These are phyloP conservation scores for Gadus macrocephalus DNA, from an alignment of 2,113 vertebrate genomes.

Conservation along the genomic window DNA sequence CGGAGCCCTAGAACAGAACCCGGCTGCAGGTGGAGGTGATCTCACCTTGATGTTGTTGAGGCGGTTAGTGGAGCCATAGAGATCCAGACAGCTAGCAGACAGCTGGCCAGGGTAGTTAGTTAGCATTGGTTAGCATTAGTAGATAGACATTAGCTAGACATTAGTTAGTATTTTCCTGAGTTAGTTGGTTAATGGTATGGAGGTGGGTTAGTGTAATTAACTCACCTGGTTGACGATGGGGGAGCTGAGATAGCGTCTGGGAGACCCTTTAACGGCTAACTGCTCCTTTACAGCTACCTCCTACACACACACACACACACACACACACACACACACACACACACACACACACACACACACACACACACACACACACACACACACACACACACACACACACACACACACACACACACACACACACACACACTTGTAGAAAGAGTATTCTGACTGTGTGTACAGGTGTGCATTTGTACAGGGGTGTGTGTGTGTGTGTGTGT, in stretches of 20 bases:
- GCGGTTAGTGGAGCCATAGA: constrained; percentile 69
- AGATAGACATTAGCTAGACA: too few species aligned
- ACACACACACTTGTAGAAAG: constrained; percentile 1
- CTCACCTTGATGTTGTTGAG: constrained; percentile 84
- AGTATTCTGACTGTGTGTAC: not conserved
- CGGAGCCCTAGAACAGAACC: too few species aligned
- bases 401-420: not conserved
- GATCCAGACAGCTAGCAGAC: constrained; percentile 86
- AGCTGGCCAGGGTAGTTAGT: constrained; percentile 70
- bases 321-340: constrained; percentile 27
- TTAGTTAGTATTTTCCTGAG: not conserved
- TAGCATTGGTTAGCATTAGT: constrained; percentile 3
- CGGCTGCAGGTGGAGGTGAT: not conserved
- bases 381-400: constrained; percentile 21
- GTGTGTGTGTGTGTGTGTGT: not conserved
- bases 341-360: too few species aligned
- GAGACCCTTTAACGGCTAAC: constrained; percentile 79
- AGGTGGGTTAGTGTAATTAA: too few species aligned
- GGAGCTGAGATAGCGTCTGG: constrained; percentile 82
- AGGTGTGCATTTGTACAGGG: not conserved
- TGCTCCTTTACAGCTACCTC: constrained; percentile 93
- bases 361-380: constrained; percentile 33
- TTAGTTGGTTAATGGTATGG: not conserved
- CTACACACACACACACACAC: constrained; percentile 59
- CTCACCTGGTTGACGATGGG: constrained; percentile 84